phyloP scores from a whole-genome alignment of 2,888 invertebrate genomes.

The Mayetiola destructor region DNA sequence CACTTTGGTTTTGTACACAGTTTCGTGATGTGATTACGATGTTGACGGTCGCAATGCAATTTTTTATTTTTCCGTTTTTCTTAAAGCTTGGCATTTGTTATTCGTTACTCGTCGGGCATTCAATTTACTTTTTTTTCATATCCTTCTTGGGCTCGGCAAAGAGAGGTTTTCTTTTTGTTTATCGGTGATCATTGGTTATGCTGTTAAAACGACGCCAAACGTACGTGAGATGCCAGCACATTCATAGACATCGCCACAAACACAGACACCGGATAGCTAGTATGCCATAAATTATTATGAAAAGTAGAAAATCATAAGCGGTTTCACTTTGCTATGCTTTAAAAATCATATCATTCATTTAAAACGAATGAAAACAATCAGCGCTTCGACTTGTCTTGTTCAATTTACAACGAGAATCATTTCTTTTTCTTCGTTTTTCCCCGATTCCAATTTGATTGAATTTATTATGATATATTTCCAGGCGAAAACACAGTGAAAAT shows the following conservation, averaged over 20 bases:
- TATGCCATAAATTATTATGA: constrained; percentile 5
- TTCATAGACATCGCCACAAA: no score
- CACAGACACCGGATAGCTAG: not conserved
- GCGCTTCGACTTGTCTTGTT: not conserved
- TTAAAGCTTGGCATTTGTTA: not conserved
- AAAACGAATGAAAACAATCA: no score
- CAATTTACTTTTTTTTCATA: not conserved
- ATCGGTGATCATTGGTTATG: no score
- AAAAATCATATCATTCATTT: no score
- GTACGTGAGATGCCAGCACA: constrained; percentile 12
- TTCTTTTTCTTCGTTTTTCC: constrained; percentile 4
- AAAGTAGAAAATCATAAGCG: constrained; percentile 9
- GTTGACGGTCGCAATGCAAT: not conserved
- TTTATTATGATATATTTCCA: constrained; percentile 10
- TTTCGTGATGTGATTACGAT: not conserved
- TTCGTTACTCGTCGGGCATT: no score
- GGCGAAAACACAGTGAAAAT: constrained; percentile 8
- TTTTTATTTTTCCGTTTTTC: not conserved
- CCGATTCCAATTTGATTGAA: constrained; percentile 10
- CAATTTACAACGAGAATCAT: not conserved
- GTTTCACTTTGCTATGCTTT: not conserved
- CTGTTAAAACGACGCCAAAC: not conserved
- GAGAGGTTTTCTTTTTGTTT: no score
- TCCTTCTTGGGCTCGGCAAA: not conserved
- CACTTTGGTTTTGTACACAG: not conserved